Base-by-base conservation (phyloP, 2,797 vertebrate genomes). In the Rhyacichthys aspro region DNA sequence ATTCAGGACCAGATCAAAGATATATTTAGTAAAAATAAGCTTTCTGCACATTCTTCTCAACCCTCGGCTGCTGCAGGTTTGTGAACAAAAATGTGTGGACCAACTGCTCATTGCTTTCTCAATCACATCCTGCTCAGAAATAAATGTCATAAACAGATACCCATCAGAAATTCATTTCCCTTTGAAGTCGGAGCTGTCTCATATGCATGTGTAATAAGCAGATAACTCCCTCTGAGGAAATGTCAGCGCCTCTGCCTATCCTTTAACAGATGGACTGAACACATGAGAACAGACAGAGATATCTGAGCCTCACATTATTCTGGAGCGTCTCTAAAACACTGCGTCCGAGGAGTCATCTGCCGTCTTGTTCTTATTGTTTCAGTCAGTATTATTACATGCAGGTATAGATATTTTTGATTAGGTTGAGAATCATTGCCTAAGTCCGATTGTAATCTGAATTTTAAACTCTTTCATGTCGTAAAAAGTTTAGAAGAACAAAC, bases 151-250 rank as follows among this genome's bases (percentile, higher is more conserved):
- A 53, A 72, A 78, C 57, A 70, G 84, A 88, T 88, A 78, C 16
- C 48, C 53, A 89, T 89, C 81, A 77, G 74, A 87, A 87, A 85
- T 80, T 76, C 70, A 90, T 90, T 90, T 88, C 67, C 75, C 76
- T 79, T 84, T 68, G 55, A 74, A 76, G 82, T 78, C 72, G 14
- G 14, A 73, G 70, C 74, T 70, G 75, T 78, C 76, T 77, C 56
- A 58, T 58, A 45, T 55, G 41, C 60, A 61, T 74, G 68, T 73
- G 70, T 34, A 53, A n/a, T 70, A 76, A 70, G 56, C 67, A 83
- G 87, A 89, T 90, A 87, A 86, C 63, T 72, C 52, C 64, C 19
- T 11, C 53, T 1, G 55, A 64, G 74, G 58, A 87, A 86, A 90
- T 87, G 87, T 87, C 86, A 87, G 54, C 38, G 18, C 77, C 67